Evolutionary conservation across 2,888 invertebrate species (phyloP).

Genomic region (Tinea pellionella): DNA sequence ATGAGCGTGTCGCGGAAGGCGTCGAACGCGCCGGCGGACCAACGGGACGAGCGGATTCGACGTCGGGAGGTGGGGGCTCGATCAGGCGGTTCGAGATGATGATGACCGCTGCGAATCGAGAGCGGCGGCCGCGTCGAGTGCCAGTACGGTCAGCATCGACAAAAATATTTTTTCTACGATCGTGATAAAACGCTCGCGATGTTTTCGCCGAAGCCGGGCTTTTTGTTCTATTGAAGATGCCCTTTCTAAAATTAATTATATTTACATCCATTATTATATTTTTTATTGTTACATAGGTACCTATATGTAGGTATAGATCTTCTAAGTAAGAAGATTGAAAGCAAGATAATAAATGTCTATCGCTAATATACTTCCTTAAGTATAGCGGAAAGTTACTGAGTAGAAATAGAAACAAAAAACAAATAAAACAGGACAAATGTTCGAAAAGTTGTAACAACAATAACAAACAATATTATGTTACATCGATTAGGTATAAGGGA

Average conservation of each 20-base stretch:
- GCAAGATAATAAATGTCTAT: no score
- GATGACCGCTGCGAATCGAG: constrained; percentile 67
- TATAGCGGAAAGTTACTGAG: no score
- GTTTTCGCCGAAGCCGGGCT: not conserved
- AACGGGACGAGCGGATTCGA: constrained; percentile 31
- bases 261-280: no score
- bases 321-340: no score
- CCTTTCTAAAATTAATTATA: no score
- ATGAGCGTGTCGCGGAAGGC: constrained; percentile 47
- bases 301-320: no score
- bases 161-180: not conserved
- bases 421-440: no score
- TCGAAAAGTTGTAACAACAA: not conserved
- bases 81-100: constrained; percentile 67
- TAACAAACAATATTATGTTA: no score
- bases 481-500: no score
- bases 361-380: no score
- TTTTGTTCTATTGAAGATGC: not conserved
- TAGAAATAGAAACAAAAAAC: no score
- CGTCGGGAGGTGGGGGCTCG: constrained; percentile 41
- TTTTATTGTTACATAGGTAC: no score
- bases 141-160: constrained; percentile 52
- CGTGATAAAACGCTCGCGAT: not conserved
- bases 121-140: constrained; percentile 56
- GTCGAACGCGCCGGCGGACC: constrained; percentile 41